Base-by-base conservation (phyloP, 1,140 invertebrate species). In the Halesus radiatus region DNA sequence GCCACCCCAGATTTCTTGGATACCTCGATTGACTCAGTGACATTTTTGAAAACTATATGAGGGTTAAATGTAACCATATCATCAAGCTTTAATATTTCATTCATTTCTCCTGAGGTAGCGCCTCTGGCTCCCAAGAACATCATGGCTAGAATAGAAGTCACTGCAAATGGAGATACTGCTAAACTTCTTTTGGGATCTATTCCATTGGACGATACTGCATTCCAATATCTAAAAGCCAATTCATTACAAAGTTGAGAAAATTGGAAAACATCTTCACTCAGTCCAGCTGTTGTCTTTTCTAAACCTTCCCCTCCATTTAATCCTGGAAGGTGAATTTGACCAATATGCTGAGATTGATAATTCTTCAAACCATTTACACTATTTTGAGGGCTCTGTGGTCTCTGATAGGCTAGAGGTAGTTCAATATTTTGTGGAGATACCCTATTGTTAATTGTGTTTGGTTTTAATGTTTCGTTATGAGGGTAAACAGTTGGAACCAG, bases 41-140 rank as follows among this genome's bases (percentile, higher is more conserved):
- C 93, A 85, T 96, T 96, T 86, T 94, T 94, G 76, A 96, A 93
- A 0, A 95, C 93, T 80, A 96, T 90, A 86, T 97, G 96, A 0
- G 95, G 96, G 88, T 96, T 97, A 83, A 97, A 97, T 0, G 94
- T 95, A 0, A 96, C 93, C 91, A 96, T 95, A 80, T 97, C 95
- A 85, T 97, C 96, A 7, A 97, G 87, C 83, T 94, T 93, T 0
- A 97, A 89, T 15, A 97, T 91, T 81, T 96, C 94, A 84, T 97
- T 96, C 93, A 97, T 96, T 90, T 97, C 95, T 0, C 94, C 94
- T 0, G 95, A 96, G 0, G 96, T 97, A n/a, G 93, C 91, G 50
- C 96, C 96, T 80, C 94, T 90, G 3, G 96, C 95, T 3, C 96
- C 96, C 53, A 97, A 90, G 86, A 96, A 97, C 45, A 97, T 92